Conservation (phyloP, 2,113 vertebrate genomes). For the Muntiacus muntjak region DNA sequence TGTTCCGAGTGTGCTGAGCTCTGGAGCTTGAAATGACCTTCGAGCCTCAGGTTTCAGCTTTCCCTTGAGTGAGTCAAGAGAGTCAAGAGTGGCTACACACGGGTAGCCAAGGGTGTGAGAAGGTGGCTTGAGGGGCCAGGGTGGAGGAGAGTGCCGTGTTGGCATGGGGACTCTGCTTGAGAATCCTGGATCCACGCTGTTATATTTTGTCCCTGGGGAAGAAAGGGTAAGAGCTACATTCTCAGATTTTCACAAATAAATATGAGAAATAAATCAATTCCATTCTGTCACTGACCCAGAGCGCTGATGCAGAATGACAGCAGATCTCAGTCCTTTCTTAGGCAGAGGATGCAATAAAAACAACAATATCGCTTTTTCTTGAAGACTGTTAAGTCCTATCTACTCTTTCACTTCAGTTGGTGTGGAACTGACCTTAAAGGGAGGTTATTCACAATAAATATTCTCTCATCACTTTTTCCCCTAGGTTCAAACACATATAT, state of each 20-base stretch:
- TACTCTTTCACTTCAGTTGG: background rate
- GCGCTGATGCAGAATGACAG: background rate
- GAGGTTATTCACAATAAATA: background rate
- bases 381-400: background rate
- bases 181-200: background rate
- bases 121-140: background rate
- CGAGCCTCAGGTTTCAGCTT: background rate
- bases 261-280: constrained; percentile 26
- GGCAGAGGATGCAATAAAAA: background rate
- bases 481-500: background rate
- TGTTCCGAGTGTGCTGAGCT: background rate
- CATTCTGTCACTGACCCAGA: background rate
- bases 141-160: background rate
- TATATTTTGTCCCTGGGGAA: background rate
- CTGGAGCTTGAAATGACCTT: background rate
- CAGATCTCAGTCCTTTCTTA: background rate
- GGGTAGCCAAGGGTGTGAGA: background rate
- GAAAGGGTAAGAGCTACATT: background rate
- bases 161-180: background rate
- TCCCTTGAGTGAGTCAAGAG: background rate
- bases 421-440: background rate
- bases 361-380: background rate
- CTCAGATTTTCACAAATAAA: background rate
- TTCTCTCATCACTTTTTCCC: background rate
- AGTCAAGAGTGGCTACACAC: background rate